Evolutionary conservation across 2,113 vertebrate species (phyloP), one percentile per base, ranked within the genome.

Genomic region (Arizona elegans): DNA sequence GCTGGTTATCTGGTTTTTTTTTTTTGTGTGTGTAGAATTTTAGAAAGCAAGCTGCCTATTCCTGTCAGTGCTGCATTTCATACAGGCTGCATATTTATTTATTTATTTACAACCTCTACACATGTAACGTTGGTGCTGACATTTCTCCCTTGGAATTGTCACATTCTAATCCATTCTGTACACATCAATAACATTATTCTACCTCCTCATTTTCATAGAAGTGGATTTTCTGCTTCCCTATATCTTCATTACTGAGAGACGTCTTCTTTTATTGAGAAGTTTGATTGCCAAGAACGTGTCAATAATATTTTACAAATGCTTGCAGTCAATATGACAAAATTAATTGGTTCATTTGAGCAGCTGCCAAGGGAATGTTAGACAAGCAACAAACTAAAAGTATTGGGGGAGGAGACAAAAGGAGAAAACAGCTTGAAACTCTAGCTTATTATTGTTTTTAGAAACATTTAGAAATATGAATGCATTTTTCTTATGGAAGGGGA

Each of bases 251-350:
- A 95, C 92, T 26, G 86, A 10, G 89, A 94, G 21, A 33, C 26
- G 43, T 92, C 94, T 96, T 95, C 91, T 29, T 95, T 95, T 90
- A 26, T 43, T n/a, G 50, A 91, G 75, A 96, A 19, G 93, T 93
- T 96, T 94, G 96, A 94, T 96, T 97, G 87, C 81, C 93, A 54
- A 47, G 10, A 92, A 89, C 94, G 17, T 89, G 75, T 93, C 93
- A 96, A n/a, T 89, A 95, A 91, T 92, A 94, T 94, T 96, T 96
- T 96, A 85, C 50, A 91, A 92, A 91, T 54, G 10, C 92, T 96
- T 97, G 90, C 53, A 94, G 56, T 93, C 55, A 93, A 91, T 95
- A 11, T 93, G 70, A 91, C 8, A 91, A 92, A 96, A 93, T 96
- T 95, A 95, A 94, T 95, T 95, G 55, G 50, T 38, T 86, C 56